Evolutionary conservation across 2,113 vertebrate genomes (phyloP).

Genomic region (Elgaria multicarinata): DNA sequence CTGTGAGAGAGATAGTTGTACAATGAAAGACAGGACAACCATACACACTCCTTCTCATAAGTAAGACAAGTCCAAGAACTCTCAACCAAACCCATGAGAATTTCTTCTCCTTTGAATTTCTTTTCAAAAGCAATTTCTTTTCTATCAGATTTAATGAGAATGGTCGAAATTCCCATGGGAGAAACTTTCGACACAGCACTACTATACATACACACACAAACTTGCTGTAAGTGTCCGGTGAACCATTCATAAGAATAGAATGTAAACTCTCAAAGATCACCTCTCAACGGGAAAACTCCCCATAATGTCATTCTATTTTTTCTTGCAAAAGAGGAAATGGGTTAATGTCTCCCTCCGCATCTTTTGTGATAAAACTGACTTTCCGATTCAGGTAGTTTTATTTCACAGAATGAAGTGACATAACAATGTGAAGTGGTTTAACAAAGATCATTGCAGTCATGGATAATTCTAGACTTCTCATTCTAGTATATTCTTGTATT

Average conservation of each 20-base stretch:
- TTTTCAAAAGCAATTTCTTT: too few relatives aligned
- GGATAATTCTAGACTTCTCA: slow-evolving; percentile 4
- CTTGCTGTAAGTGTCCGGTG: neutral
- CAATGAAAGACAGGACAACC: too few relatives aligned
- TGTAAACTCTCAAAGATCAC: neutral
- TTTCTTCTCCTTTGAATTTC: too few relatives aligned
- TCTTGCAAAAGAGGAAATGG: neutral
- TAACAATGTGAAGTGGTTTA: neutral
- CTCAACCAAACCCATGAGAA: too few relatives aligned
- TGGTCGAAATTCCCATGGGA: too few relatives aligned
- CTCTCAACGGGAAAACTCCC: neutral
- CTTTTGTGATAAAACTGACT: neutral
- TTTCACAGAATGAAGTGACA: neutral
- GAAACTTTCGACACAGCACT: too few relatives aligned
- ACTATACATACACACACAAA: neutral
- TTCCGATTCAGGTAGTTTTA: neutral
- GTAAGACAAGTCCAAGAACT: too few relatives aligned
- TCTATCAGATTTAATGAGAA: too few relatives aligned
- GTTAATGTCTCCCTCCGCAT: too few relatives aligned
- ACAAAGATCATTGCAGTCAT: neutral
- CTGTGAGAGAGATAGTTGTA: too few relatives aligned
- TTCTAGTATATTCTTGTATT: neutral
- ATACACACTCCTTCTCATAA: too few relatives aligned
- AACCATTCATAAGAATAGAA: neutral
- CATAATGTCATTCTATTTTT: neutral